Evolutionary conservation across 2,888 invertebrate species (phyloP).

Genomic region (Apotomis betuletana): DNA sequence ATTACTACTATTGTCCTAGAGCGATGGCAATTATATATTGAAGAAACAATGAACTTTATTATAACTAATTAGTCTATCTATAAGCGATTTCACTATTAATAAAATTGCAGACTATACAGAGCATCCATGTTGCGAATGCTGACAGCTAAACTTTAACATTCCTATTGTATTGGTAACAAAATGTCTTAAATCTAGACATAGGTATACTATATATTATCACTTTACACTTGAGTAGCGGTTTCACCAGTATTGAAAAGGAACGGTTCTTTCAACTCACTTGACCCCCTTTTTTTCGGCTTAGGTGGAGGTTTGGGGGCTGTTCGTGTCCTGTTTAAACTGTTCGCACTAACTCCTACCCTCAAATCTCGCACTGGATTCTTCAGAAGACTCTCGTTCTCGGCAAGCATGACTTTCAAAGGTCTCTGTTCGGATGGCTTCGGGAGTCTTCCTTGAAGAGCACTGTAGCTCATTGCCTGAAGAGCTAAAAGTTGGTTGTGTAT

Average conservation of each 20-base stretch:
- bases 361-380: slow-evolving; percentile 61
- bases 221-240: slow-evolving; percentile 93
- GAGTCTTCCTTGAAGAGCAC: slow-evolving; percentile 48
- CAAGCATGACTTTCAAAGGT: slow-evolving; percentile 67
- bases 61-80: neutral
- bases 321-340: slow-evolving; percentile 66
- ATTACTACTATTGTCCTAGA: too few relatives aligned
- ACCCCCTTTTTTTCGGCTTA: slow-evolving; percentile 88
- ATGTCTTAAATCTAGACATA: slow-evolving; percentile 11
- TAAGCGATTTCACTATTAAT: neutral
- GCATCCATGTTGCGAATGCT: slow-evolving; percentile 1
- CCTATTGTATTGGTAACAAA: slow-evolving; percentile 19
- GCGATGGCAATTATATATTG: too few relatives aligned
- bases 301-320: slow-evolving; percentile 91
- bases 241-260: slow-evolving; percentile 92
- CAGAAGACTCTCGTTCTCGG: slow-evolving; percentile 67
- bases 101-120: neutral
- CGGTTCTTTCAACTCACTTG: slow-evolving; percentile 86
- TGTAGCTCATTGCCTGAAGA: slow-evolving; percentile 69
- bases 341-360: slow-evolving; percentile 66
- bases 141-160: slow-evolving; percentile 5
- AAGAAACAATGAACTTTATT: neutral
- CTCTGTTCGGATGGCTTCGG: slow-evolving; percentile 66
- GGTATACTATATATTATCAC: slow-evolving; percentile 25
- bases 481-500: slow-evolving; percentile 78